phyloP scores from a whole-genome alignment of 2,113 vertebrate species.

The Fregetta grallaria region DNA sequence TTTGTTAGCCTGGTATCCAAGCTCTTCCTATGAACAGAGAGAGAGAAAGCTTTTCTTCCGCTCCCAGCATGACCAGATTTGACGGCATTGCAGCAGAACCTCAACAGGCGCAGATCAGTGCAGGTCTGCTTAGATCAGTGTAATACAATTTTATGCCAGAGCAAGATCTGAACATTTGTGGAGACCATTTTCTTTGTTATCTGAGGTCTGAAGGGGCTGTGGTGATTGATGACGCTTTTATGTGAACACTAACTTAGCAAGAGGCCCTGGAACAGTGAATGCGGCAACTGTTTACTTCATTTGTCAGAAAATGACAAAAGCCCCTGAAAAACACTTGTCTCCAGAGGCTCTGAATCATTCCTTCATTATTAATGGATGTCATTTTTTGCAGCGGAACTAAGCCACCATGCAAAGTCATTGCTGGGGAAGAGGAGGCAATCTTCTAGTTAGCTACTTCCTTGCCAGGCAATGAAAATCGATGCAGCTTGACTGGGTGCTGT shows the following conservation, averaged over 20 bases:
- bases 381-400: not conserved
- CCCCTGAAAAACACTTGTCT: not conserved
- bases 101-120: not conserved
- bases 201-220: not conserved
- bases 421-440: not conserved
- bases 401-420: not conserved
- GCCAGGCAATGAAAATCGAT: not conserved
- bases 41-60: not conserved
- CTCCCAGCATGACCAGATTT: not conserved
- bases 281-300: not conserved
- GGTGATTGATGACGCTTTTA: not conserved
- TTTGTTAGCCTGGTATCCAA: not conserved
- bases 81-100: not conserved
- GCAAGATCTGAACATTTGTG: not conserved
- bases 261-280: not conserved
- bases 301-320: constrained; percentile 2
- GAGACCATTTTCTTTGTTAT: not conserved
- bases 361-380: not conserved
- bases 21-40: not conserved
- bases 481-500: not conserved
- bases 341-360: not conserved
- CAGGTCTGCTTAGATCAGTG: not conserved
- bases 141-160: not conserved
- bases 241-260: not conserved
- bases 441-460: not conserved